Evolutionary conservation across 2,797 vertebrate genomes (phyloP).

Genomic region (Acanthurus tractus): DNA sequence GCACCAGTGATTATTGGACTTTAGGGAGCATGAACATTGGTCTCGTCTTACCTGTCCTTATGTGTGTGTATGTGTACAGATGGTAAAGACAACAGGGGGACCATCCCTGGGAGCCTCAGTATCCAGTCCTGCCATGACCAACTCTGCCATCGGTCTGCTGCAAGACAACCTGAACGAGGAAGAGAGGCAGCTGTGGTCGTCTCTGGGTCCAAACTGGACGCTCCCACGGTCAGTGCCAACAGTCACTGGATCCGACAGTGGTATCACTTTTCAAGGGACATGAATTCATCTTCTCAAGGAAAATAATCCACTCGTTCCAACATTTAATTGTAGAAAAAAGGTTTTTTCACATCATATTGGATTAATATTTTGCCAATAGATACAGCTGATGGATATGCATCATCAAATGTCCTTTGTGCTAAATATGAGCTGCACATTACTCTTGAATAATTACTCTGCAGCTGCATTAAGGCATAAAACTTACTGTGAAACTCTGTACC

Average conservation of each 20-base stretch:
- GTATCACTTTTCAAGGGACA: background rate
- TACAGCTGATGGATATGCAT: background rate
- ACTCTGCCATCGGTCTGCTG: constrained; percentile 87
- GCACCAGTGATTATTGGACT: background rate
- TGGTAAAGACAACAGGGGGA: constrained; percentile 89
- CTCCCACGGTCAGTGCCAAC: constrained; percentile 81
- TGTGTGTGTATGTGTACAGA: constrained; percentile 72
- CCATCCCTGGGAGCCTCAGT: constrained; percentile 83
- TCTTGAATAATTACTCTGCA: background rate
- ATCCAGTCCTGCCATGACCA: constrained; percentile 87
- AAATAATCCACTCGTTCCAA: too few species aligned
- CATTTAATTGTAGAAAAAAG: too few species aligned
- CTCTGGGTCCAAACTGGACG: constrained; percentile 90
- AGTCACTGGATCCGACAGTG: background rate
- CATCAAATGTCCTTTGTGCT: background rate
- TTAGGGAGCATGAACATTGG: background rate
- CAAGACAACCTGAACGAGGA: constrained; percentile 79
- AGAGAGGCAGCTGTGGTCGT: constrained; percentile 88
- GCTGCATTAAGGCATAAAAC: background rate
- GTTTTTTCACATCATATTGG: background rate
- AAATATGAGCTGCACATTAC: background rate
- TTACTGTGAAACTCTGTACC: background rate
- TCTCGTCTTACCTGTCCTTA: constrained; percentile 18
- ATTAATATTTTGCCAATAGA: background rate
- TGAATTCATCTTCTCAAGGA: background rate